Percentiles rank a stretch among this genome's conserved stretches.
These are phyloP conservation scores for Hydrozoanthus gracilis DNA, from an alignment of 92 coral and sea anemone species.

Conservation along the genomic window DNA sequence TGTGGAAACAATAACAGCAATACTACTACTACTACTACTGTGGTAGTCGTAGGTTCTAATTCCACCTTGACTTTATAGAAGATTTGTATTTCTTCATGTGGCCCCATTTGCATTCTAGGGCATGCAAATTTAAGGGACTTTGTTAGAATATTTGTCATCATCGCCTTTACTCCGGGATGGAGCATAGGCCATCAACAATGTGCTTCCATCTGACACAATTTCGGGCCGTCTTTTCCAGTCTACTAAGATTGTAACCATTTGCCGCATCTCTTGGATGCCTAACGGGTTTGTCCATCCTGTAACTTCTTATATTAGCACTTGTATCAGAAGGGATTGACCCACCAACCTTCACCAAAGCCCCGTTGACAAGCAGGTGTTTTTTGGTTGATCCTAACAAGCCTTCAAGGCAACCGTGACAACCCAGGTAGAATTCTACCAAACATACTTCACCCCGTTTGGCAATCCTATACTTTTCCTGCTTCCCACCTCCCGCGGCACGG, in stretches of 20 bases:
- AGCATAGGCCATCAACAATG: too few species aligned
- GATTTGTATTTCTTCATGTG: too few species aligned
- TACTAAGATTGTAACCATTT: too few species aligned
- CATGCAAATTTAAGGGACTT: too few species aligned
- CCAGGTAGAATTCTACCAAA: background rate
- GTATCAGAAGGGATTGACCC: slow-evolving; percentile 11
- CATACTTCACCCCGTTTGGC: background rate
- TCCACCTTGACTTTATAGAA: too few species aligned
- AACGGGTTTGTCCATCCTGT: background rate
- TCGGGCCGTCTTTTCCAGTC: too few species aligned
- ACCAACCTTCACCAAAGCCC: slow-evolving; percentile 21
- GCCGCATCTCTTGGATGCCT: background rate
- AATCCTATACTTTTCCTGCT: background rate
- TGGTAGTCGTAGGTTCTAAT: too few species aligned
- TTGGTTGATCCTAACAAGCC: background rate
- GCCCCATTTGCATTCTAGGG: too few species aligned
- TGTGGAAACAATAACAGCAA: background rate
- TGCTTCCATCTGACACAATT: too few species aligned
- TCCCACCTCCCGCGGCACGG: background rate
- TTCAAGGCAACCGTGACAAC: background rate
- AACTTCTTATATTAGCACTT: background rate
- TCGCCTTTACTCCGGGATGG: too few species aligned
- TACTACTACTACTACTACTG: too few species aligned
- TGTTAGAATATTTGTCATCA: too few species aligned
- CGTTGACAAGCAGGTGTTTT: slow-evolving; percentile 21